Conservation (phyloP, 2,888 invertebrate genomes). For the Deilephila porcellus region DNA sequence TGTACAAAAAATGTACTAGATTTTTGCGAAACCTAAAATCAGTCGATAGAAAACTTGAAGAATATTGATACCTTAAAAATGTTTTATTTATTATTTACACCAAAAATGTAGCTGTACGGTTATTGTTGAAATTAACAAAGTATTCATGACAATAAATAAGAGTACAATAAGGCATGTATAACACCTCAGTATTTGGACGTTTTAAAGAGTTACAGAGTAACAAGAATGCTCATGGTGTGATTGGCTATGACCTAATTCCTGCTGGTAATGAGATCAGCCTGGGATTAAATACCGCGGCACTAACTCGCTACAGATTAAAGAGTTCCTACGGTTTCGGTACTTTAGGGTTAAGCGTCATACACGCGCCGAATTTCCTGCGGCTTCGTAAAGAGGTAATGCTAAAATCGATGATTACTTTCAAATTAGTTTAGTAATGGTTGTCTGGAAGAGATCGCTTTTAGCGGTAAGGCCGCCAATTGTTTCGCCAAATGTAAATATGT, state of each 20-base stretch:
- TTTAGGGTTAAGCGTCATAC: conserved; percentile 76
- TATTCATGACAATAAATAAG: neutral
- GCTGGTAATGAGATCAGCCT: conserved; percentile 74
- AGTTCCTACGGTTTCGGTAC: conserved; percentile 76
- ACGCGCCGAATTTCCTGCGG: conserved; percentile 55
- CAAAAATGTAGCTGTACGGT: neutral
- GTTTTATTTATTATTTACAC: no score
- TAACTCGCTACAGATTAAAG: conserved; percentile 72
- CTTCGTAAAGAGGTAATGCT: conserved; percentile 48
- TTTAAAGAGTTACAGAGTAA: conserved; percentile 31
- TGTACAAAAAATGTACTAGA: neutral
- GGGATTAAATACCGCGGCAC: conserved; percentile 49
- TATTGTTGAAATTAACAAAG: neutral
- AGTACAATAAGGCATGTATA: neutral
- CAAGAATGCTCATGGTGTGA: conserved; percentile 12
- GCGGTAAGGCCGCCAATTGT: no score
- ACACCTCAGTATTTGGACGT: no score
- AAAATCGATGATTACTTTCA: conserved; percentile 7
- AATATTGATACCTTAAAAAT: no score
- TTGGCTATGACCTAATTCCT: conserved; percentile 61
- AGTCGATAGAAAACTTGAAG: no score
- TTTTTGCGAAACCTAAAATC: no score
- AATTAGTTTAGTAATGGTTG: no score
- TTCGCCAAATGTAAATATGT: no score
- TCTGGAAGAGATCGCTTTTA: no score